Conservation (phyloP, 2,797 vertebrate species). For the Melanotaenia boesemani region DNA sequence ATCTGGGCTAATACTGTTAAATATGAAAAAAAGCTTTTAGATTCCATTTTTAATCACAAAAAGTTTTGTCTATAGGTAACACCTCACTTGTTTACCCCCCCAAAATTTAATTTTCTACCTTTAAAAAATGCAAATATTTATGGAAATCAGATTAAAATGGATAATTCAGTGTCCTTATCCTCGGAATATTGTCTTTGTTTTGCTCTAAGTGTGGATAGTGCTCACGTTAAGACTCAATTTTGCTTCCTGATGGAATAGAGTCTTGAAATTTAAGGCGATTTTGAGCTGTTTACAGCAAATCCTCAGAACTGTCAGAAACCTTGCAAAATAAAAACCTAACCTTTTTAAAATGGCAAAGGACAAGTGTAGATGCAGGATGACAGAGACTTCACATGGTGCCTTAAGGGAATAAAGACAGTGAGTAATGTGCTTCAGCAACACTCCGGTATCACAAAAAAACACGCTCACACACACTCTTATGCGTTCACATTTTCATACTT, state of each 20-base stretch:
- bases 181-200: background rate
- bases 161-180: background rate
- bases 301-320: slow-evolving; percentile 11
- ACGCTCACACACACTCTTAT: slow-evolving; percentile 10
- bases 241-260: too few relatives aligned
- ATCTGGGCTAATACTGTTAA: background rate
- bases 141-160: too few relatives aligned
- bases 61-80: too few relatives aligned
- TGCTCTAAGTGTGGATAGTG: background rate
- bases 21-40: too few relatives aligned
- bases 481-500: slow-evolving; percentile 36
- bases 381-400: slow-evolving; percentile 38
- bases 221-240: background rate
- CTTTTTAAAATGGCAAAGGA: slow-evolving; percentile 65
- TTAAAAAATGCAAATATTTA: too few relatives aligned
- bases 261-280: slow-evolving; percentile 5
- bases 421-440: slow-evolving; percentile 58
- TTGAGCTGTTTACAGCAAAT: slow-evolving; percentile 4
- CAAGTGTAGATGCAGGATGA: slow-evolving; percentile 43
- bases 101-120: too few relatives aligned
- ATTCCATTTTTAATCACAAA: too few relatives aligned
- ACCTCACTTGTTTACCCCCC: too few relatives aligned
- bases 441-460: slow-evolving; percentile 43
- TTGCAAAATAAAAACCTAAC: slow-evolving; percentile 53
- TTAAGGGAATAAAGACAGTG: slow-evolving; percentile 55